Evolutionary conservation across 2,797 vertebrate genomes (phyloP).

Genomic region (Aplochiton taeniatus): DNA sequence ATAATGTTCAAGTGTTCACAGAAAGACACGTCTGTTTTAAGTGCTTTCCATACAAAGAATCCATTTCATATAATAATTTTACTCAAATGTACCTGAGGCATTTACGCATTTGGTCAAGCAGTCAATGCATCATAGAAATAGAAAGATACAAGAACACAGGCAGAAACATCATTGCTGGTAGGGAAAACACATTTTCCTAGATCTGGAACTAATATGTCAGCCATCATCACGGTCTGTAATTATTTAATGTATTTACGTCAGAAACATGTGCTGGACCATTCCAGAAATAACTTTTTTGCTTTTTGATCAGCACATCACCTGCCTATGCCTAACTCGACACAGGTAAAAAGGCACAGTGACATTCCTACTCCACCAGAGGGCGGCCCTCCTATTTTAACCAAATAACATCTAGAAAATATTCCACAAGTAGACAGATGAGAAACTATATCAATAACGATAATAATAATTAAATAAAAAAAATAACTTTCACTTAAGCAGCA

Average conservation of each 20-base stretch:
- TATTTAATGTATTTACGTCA: background rate
- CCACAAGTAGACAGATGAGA: no score
- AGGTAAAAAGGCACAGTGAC: no score
- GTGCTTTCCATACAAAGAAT: slow-evolving; percentile 30
- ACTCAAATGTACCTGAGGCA: slow-evolving; percentile 67
- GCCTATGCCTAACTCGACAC: no score
- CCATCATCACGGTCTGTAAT: no score
- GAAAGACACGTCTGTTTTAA: slow-evolving; percentile 14
- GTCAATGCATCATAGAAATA: slow-evolving; percentile 33
- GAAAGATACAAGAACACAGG: slow-evolving; percentile 40
- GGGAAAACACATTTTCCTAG: slow-evolving; percentile 5
- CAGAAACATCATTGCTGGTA: slow-evolving; percentile 21
- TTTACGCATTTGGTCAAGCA: slow-evolving; percentile 56
- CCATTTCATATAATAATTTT: slow-evolving; percentile 54
- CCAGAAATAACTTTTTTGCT: no score
- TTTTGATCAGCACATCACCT: no score
- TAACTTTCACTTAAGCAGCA: no score
- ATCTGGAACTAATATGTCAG: slow-evolving; percentile 2
- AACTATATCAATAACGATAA: no score
- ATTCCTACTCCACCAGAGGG: no score
- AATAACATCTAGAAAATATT: no score
- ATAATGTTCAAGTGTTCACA: slow-evolving; percentile 46
- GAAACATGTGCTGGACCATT: slow-evolving; percentile 10
- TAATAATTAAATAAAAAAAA: no score
- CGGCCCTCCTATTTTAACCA: no score